These are phyloP conservation scores for Cephus runcator DNA, from an alignment of 2,888 invertebrate species.

Conservation along the genomic window DNA sequence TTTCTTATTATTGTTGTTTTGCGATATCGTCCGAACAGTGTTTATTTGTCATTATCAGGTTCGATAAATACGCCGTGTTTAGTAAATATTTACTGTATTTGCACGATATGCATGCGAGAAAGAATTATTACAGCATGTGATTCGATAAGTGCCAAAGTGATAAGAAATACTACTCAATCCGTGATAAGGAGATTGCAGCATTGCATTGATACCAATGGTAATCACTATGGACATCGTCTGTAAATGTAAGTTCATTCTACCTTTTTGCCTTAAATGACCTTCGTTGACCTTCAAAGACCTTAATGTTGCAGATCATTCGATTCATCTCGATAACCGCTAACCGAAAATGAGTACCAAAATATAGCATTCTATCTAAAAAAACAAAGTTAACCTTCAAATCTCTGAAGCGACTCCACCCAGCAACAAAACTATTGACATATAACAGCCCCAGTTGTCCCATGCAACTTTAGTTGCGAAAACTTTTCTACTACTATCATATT, in stretches of 20 bases:
- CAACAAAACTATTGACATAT: too few species aligned
- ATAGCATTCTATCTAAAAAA: slow-evolving; percentile 22
- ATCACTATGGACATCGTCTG: slow-evolving; percentile 8
- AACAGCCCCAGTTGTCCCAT: too few species aligned
- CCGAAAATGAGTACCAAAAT: slow-evolving; percentile 20
- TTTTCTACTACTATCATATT: too few species aligned
- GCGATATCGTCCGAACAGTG: too few species aligned
- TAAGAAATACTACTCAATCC: slow-evolving; percentile 16
- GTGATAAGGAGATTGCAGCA: slow-evolving; percentile 20
- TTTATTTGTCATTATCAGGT: too few species aligned
- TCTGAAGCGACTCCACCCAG: slow-evolving; percentile 12
- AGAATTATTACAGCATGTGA: slow-evolving; percentile 17
- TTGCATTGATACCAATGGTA: slow-evolving; percentile 19
- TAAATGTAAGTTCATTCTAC: background rate
- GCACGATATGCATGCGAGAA: slow-evolving; percentile 6
- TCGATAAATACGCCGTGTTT: too few species aligned
- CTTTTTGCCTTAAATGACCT: slow-evolving; percentile 5
- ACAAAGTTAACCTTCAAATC: slow-evolving; percentile 21
- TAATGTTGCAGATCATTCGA: slow-evolving; percentile 10
- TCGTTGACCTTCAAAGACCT: slow-evolving; percentile 4
- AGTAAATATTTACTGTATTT: too few species aligned
- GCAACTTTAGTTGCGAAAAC: too few species aligned
- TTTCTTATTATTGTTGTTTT: too few species aligned
- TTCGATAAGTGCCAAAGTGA: slow-evolving; percentile 18
- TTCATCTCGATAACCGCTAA: slow-evolving; percentile 19